Base-by-base conservation (phyloP, 37 sponge, comb jelly and placozoan species). In the Agelas oroides region DNA sequence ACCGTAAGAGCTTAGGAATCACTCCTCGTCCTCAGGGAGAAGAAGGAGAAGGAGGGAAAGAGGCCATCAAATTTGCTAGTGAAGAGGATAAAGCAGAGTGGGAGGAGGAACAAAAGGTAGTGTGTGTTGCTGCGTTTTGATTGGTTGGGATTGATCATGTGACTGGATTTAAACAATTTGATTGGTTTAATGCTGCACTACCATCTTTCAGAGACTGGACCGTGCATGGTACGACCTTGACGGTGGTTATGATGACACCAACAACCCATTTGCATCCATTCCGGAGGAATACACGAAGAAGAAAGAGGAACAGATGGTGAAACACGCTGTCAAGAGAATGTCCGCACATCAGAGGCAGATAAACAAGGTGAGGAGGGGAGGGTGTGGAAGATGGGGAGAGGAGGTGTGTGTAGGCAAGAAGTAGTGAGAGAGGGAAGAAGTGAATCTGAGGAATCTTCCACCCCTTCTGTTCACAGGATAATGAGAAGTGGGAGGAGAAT, bases 151-250 rank as follows among this genome's bases (percentile, higher is more conserved):
- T 8, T 46, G 46, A 8, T 46, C 46, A 46, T 8, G 8, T 46
- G 46, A 46, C 46, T 46, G 3, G 46, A 46, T 12, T 46, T 46
- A 46, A 46, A 8, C 46, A 12, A 8, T 46, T 8, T 46, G 46
- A 46, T 46, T 46, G 46, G 46, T 46, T 46, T 46, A 46, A 46
- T 8, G 8, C 46, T 46, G 46, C 8, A 46, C 46, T 8, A 46
- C 46, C 46, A 46, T 8, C 46, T 52, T 68, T 38, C 60, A 97
- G 94, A 71, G 93, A 23, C 75, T 99, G 79, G 99, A 99, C 40
- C 88, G 99, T n/a, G 97, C 96, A 17, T 99, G 99, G 99, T 99
- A 99, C 54, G 96, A 92, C 78, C 70, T 89, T 84, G 99, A 99
- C 78, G 90, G 90, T 57, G 95, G 91, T 0, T 99, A 97, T 81